Evolutionary conservation across 2,797 vertebrate genomes (phyloP).

Genomic region (Erithacus rubecula): DNA sequence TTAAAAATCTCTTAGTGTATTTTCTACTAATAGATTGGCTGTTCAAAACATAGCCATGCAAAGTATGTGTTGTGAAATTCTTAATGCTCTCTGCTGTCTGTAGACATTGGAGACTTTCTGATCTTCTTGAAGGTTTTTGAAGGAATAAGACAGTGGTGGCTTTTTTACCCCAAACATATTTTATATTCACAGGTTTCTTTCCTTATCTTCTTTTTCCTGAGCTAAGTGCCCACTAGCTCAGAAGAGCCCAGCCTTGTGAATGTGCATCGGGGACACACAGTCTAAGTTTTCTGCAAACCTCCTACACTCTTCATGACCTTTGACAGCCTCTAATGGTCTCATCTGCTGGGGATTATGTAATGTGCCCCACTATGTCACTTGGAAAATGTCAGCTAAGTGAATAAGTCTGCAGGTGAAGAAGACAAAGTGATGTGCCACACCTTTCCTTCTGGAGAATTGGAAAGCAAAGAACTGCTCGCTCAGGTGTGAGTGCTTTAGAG

Average conservation of each 20-base stretch:
- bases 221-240: background rate
- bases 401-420: background rate
- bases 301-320: background rate
- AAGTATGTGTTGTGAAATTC: too few species aligned
- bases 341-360: accelerated
- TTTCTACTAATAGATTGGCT: too few species aligned
- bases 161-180: background rate
- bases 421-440: background rate
- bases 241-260: background rate
- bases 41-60: too few species aligned
- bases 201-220: background rate
- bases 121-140: too few species aligned
- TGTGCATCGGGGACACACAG: background rate
- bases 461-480: background rate
- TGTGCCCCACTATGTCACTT: background rate
- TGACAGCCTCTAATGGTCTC: background rate
- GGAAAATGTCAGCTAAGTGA: background rate
- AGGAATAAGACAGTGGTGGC: too few species aligned
- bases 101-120: too few species aligned
- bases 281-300: background rate
- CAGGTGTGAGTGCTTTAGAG: background rate
- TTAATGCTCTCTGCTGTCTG: too few species aligned
- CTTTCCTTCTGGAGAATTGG: background rate
- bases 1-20: too few species aligned
- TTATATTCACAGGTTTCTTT: background rate